phyloP scores from a whole-genome alignment of 2,888 invertebrate genomes.

The Drosophila nr. medialis region DNA sequence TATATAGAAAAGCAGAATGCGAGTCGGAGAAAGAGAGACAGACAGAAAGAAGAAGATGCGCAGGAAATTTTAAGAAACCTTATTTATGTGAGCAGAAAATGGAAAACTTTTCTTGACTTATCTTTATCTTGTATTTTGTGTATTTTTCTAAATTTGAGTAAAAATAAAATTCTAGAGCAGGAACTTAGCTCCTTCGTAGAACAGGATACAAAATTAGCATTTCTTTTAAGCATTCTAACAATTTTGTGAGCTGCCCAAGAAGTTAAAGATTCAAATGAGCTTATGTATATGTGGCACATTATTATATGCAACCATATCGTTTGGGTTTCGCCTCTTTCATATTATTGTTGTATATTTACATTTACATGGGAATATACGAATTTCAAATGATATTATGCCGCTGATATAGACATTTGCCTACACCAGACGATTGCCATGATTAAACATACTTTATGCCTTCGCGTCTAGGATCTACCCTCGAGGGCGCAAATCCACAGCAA shows the following conservation, averaged over 20 bases:
- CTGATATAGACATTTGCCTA: slow-evolving; percentile 22
- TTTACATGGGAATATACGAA: slow-evolving; percentile 10
- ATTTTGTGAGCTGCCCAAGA: background rate
- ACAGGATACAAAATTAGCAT: background rate
- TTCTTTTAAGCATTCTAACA: background rate
- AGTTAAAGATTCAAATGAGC: background rate
- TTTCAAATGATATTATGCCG: slow-evolving; percentile 28
- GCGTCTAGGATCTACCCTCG: slow-evolving; percentile 17
- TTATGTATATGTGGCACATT: background rate
- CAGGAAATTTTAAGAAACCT: slow-evolving; percentile 68
- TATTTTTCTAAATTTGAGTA: too few species aligned
- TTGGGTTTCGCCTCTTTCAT: background rate
- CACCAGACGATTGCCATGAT: slow-evolving; percentile 50
- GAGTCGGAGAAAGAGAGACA: background rate
- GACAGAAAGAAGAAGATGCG: slow-evolving; percentile 11
- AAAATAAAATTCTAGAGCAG: accelerated
- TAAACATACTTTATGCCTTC: slow-evolving; percentile 53
- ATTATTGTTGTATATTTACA: slow-evolving; percentile 9
- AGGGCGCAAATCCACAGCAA: slow-evolving; percentile 55
- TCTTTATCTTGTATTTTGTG: background rate
- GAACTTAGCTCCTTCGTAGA: background rate
- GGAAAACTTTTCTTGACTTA: slow-evolving; percentile 3
- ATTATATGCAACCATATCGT: background rate
- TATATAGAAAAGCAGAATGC: background rate
- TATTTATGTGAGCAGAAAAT: slow-evolving; percentile 58